Evolutionary conservation across 2,797 vertebrate species (phyloP).

Genomic region (Myripristis jacobus): DNA sequence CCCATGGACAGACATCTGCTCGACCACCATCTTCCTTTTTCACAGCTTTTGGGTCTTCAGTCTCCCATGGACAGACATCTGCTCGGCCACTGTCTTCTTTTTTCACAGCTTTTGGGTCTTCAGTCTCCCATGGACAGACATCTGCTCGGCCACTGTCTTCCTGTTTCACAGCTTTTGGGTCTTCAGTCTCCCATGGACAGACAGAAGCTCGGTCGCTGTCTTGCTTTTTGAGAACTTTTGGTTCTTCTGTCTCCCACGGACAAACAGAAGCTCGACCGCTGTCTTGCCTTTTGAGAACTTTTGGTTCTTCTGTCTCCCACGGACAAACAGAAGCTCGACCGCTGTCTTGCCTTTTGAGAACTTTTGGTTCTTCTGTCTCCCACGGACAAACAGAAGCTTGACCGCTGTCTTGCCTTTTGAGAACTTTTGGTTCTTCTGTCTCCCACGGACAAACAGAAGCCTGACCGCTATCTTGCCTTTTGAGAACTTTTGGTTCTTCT

Average conservation of each 20-base stretch:
- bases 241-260: conserved; percentile 49
- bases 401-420: background rate
- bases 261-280: conserved; percentile 6
- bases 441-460: conserved; percentile 40
- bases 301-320: conserved; percentile 43
- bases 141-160: conserved; percentile 6
- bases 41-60: background rate
- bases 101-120: conserved; percentile 1
- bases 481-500: conserved; percentile 19
- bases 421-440: conserved; percentile 20
- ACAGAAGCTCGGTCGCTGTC: background rate
- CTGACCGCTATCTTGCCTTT: background rate
- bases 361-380: conserved; percentile 37
- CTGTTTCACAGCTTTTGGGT: conserved; percentile 5
- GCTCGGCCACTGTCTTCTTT: conserved; percentile 28
- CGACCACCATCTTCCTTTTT: background rate
- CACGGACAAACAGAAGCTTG: conserved; percentile 16
- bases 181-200: conserved; percentile 56
- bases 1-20: conserved; percentile 29
- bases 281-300: conserved; percentile 37
- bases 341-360: conserved; percentile 13
- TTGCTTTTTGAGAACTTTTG: conserved; percentile 24
- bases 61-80: conserved; percentile 56
- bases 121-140: conserved; percentile 52
- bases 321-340: conserved; percentile 34